A percentile compares a stretch with the other conserved stretches of the same genome.
Evolutionary conservation across 2,888 invertebrate genomes (phyloP).

Genomic region (Carabus problematicus): DNA sequence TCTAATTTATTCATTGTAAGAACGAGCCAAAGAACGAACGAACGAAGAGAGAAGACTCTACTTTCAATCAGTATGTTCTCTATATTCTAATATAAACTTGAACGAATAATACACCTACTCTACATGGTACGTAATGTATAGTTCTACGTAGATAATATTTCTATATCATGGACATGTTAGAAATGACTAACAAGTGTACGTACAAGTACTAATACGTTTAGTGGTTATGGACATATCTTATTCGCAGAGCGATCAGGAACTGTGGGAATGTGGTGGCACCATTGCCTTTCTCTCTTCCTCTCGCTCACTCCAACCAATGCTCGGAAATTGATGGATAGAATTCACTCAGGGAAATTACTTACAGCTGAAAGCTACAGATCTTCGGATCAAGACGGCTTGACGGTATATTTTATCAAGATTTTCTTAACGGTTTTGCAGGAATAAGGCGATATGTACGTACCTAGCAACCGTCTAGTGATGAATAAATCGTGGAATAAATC

Average conservation of each 20-base stretch:
- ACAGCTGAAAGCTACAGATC: constrained; percentile 41
- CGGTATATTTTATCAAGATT: constrained; percentile 42
- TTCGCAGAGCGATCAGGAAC: too few species aligned
- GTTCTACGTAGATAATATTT: too few species aligned
- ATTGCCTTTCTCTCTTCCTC: neutral
- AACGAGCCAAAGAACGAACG: constrained; percentile 1
- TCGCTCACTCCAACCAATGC: neutral
- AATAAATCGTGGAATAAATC: constrained; percentile 42
- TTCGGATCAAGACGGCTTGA: constrained; percentile 42
- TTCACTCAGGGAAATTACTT: constrained; percentile 41
- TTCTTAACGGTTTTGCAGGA: constrained; percentile 35
- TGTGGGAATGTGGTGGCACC: neutral
- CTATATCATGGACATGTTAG: too few species aligned
- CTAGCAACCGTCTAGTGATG: constrained; percentile 20
- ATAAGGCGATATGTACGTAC: constrained; percentile 30
- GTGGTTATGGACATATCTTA: too few species aligned
- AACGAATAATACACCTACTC: too few species aligned
- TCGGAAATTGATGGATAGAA: constrained; percentile 37
- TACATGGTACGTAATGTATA: too few species aligned
- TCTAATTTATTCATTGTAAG: constrained; percentile 36
- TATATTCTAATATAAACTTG: too few species aligned
- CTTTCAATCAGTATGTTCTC: neutral
- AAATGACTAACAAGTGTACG: too few species aligned
- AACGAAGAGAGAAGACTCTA: neutral
- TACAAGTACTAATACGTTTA: too few species aligned